A percentile compares a stretch with the other conserved stretches of the same genome.
phyloP scores from a whole-genome alignment of 2,113 vertebrate species.

The Petromus typicus region DNA sequence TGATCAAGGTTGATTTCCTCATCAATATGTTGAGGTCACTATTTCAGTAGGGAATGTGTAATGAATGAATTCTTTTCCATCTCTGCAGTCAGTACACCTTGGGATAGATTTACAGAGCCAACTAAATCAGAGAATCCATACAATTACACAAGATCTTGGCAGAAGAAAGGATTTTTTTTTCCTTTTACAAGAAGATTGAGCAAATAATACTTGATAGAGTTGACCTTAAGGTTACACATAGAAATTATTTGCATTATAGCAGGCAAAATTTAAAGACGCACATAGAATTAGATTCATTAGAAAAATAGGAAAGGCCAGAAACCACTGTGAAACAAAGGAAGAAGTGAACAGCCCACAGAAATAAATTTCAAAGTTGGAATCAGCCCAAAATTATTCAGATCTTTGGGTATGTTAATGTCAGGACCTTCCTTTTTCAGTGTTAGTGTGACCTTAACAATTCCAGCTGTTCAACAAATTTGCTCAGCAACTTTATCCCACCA shows the following conservation, averaged over 20 bases:
- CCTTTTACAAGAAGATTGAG: background rate
- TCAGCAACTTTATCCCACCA: conserved; percentile 11
- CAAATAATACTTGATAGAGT: conserved; percentile 59
- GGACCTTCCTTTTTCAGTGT: conserved; percentile 73
- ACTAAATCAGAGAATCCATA: conserved; percentile 57
- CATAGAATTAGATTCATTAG: conserved; percentile 30
- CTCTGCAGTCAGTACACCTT: conserved; percentile 49
- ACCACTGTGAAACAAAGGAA: conserved; percentile 42
- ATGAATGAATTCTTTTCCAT: conserved; percentile 68
- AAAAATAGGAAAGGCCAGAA: conserved; percentile 43
- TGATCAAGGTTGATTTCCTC: conserved; percentile 67
- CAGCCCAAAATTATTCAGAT: conserved; percentile 71
- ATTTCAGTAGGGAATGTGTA: conserved; percentile 72
- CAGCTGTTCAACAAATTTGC: conserved; percentile 74
- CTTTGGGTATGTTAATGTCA: conserved; percentile 71
- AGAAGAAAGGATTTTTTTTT: conserved; percentile 49
- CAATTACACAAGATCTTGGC: conserved; percentile 60
- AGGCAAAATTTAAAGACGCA: conserved; percentile 40
- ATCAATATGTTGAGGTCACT: conserved; percentile 67
- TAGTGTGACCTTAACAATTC: conserved; percentile 69
- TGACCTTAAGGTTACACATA: conserved; percentile 62
- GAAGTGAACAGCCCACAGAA: conserved; percentile 29
- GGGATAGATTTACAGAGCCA: conserved; percentile 64
- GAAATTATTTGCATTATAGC: conserved; percentile 57
- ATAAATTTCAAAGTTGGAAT: conserved; percentile 68